A percentile compares a stretch with the other conserved stretches of the same genome.
These are phyloP conservation scores for Puffinus mauretanicus DNA, from an alignment of 2,113 vertebrate species.

Conservation along the genomic window DNA sequence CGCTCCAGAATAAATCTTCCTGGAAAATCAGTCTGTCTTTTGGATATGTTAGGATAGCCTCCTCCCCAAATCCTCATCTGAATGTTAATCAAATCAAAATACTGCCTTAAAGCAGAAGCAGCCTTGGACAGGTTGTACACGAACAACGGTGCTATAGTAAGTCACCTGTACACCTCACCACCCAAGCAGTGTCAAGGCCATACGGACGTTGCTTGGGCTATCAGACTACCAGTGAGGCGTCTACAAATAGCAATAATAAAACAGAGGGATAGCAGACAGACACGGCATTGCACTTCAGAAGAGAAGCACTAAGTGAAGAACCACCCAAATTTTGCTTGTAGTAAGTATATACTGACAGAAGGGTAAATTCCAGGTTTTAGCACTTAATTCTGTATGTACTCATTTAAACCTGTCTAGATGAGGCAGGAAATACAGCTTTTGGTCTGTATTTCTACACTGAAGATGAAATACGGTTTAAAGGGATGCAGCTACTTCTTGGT, in stretches of 20 bases:
- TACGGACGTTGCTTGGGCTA: neutral
- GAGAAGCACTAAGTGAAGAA: neutral
- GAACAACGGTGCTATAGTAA: neutral
- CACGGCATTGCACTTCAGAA: neutral
- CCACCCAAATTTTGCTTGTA: neutral
- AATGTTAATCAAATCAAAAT: neutral
- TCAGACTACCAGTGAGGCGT: neutral
- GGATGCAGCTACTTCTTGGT: neutral
- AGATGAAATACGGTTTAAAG: neutral
- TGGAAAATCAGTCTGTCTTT: neutral
- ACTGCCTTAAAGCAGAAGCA: neutral
- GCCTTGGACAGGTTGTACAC: neutral
- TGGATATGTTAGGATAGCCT: neutral
- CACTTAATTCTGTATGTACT: neutral
- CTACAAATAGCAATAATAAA: neutral
- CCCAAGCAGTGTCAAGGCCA: no score
- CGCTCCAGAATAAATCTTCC: neutral
- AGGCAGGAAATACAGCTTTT: neutral
- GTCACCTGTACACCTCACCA: neutral
- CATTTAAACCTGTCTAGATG: neutral
- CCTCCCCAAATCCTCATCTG: neutral
- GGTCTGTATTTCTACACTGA: neutral
- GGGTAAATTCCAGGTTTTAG: neutral
- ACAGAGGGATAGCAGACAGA: neutral
- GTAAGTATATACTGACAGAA: neutral